phyloP scores from a whole-genome alignment of 2,797 vertebrate species.

The Artibeus jamaicensis region DNA sequence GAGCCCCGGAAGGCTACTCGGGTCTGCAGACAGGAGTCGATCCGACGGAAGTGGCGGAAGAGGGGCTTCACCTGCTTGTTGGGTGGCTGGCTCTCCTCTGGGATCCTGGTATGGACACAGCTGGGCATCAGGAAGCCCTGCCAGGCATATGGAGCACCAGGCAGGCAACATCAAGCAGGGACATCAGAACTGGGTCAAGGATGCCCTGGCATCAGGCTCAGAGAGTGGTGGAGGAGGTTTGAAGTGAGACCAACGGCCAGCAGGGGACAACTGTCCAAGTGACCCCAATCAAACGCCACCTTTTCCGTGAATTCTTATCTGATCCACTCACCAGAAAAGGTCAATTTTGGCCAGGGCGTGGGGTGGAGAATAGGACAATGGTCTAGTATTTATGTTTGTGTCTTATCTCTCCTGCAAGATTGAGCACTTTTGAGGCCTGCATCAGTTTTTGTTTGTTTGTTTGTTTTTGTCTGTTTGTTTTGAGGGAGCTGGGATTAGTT shows the following conservation, averaged over 20 bases:
- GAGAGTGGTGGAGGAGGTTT: neutral
- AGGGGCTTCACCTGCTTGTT: slow-evolving; percentile 95
- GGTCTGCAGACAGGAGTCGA: slow-evolving; percentile 96
- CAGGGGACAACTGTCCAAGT: neutral
- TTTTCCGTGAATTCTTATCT: neutral
- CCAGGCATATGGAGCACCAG: neutral
- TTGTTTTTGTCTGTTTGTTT: neutral
- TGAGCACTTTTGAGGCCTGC: neutral
- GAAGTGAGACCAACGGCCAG: neutral
- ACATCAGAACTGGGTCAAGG: neutral
- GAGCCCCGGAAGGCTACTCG: slow-evolving; percentile 96
- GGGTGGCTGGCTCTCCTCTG: slow-evolving; percentile 91
- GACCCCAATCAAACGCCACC: neutral
- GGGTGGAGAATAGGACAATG: neutral
- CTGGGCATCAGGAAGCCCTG: slow-evolving; percentile 17
- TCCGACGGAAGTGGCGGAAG: slow-evolving; percentile 96
- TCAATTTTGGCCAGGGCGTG: neutral
- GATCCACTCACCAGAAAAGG: neutral
- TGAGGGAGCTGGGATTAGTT: neutral
- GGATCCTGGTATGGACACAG: slow-evolving; percentile 82
- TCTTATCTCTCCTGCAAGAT: neutral
- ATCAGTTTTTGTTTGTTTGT: neutral
- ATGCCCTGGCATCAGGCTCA: neutral
- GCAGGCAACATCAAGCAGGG: slow-evolving; percentile 35
- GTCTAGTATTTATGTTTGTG: neutral